Evolutionary conservation across 2,797 vertebrate genomes (phyloP).

Genomic region (Pangasius macronema): DNA sequence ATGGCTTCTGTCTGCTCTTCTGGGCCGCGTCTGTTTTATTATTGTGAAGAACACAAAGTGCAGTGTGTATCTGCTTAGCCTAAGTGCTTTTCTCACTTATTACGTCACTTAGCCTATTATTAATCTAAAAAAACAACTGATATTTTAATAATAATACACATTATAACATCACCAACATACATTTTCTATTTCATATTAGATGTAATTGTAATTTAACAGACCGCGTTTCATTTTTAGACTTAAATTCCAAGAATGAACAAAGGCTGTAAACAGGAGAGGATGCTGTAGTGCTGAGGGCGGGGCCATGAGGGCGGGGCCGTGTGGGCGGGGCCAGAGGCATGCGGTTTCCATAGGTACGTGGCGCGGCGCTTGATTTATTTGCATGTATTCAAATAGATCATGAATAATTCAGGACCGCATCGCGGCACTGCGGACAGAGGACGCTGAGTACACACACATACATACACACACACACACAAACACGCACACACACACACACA

Average conservation of each 20-base stretch:
- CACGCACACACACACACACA: not conserved
- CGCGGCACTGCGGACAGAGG: constrained; percentile 29
- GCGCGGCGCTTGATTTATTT: constrained; percentile 44
- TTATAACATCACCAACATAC: not conserved
- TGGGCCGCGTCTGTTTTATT: not conserved
- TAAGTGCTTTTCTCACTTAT: not conserved
- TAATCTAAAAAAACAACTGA: not conserved
- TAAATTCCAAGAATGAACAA: constrained; percentile 12
- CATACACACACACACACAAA: not conserved
- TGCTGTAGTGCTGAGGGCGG: constrained; percentile 28
- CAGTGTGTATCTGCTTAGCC: not conserved
- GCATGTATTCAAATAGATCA: constrained; percentile 55
- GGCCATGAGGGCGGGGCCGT: constrained; percentile 27
- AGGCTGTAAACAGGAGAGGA: constrained; percentile 12
- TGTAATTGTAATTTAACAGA: not conserved
- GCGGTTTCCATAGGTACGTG: constrained; percentile 53
- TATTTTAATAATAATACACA: not conserved
- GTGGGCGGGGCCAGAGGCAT: constrained; percentile 34
- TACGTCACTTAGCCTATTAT: not conserved
- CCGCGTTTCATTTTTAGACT: not conserved
- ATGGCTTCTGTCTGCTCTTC: not conserved
- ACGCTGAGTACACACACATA: not conserved
- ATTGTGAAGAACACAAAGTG: not conserved
- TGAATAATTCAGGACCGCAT: constrained; percentile 50
- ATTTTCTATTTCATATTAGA: not conserved